Base-by-base conservation (phyloP, 2,797 vertebrate genomes). In the Eremophila alpestris region DNA sequence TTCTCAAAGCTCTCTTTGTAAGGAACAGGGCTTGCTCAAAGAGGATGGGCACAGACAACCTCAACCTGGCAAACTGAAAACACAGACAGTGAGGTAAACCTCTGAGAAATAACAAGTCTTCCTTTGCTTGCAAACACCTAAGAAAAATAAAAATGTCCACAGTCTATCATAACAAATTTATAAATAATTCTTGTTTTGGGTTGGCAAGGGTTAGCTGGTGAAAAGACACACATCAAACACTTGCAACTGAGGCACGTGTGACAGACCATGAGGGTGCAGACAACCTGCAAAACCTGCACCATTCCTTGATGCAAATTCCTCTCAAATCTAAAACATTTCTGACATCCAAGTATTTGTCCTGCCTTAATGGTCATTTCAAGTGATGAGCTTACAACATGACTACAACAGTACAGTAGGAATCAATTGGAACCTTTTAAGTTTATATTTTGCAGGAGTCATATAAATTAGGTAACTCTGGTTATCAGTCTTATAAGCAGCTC, bases 1-100 rank as follows among this genome's bases (percentile, higher is more conserved):
- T 95, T 68, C 64, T 75, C 56, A 87, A 87, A 64, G 38, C 49
- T 36, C 92, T 89, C 38, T 68, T 40, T 85, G 40, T 70, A 60
- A 92, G 58, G 46, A 89, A 68, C 17, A 27, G 11, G 32, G 49
- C 38, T 68, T 87, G 68, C 26, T 83, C 71, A 52, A 59, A 75
- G 10, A 79, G 40, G 17, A 48, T 11, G 11, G 30, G 6, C 55
- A 69, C 0, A 24, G 41, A 54, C 13, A 60, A 30, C 9, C 49
- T 77, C 73, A 71, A 49, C 17, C 46, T 34, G 49, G 36, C 20
- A 67, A 68, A 40, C 45, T 17, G 51, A 40, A 62, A 81, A 67
- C 7, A 13, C 0, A n/a, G 24, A 19, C 22, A 51, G 16, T 1
- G 1, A 16, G 9, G 7, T 20, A 65, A 79, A 59, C 10, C 30